Evolutionary conservation across 2,113 vertebrate species (phyloP).

Genomic region (Hippocampus guttulatus): DNA sequence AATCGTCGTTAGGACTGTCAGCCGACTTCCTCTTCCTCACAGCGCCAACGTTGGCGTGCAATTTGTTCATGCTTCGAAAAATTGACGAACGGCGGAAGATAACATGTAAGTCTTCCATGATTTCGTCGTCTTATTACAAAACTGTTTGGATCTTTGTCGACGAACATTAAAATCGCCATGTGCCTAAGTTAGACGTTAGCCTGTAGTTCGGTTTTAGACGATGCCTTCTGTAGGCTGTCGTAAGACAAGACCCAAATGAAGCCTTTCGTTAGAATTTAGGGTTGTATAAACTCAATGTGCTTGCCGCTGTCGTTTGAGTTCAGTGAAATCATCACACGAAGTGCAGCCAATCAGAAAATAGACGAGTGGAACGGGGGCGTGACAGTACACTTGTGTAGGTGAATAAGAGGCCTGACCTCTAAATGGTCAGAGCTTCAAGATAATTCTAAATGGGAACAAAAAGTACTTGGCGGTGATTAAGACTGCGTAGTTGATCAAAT

Average conservation of each 20-base stretch:
- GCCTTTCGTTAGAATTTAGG: not conserved
- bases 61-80: not conserved
- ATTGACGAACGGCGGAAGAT: not conserved
- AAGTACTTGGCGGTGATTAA: no score
- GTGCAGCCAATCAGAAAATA: not conserved
- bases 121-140: not conserved
- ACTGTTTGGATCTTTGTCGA: not conserved
- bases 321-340: not conserved
- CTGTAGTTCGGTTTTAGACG: no score
- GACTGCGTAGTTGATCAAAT: no score
- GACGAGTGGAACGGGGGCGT: not conserved
- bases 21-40: not conserved
- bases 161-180: not conserved
- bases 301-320: not conserved
- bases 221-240: not conserved
- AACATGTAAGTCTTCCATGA: not conserved
- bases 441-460: not conserved
- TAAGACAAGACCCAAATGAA: not conserved
- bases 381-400: no score
- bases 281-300: not conserved
- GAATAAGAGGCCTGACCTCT: not conserved
- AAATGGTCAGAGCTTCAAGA: not conserved
- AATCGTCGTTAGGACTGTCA: constrained; percentile 24
- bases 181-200: not conserved
- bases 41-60: not conserved